Evolutionary conservation across 2,888 invertebrate species (phyloP).

Genomic region (Rotaria macrura): DNA sequence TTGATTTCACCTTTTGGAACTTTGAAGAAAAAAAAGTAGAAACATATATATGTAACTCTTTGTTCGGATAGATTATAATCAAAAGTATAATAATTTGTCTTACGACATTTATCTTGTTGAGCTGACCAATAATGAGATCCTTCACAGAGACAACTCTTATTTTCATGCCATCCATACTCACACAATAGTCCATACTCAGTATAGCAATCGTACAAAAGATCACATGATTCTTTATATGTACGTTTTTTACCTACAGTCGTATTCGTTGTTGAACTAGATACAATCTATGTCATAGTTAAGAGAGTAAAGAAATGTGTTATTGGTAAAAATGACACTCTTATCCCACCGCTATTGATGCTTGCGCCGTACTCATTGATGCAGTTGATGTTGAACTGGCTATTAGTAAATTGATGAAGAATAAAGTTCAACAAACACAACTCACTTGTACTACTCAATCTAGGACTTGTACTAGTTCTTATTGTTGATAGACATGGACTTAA

Average conservation of each 20-base stretch:
- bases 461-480: neutral
- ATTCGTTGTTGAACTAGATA: neutral
- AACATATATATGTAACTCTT: no score
- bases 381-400: neutral
- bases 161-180: neutral
- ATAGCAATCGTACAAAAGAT: neutral
- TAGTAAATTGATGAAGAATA: no score
- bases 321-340: no score
- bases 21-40: neutral
- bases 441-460: neutral
- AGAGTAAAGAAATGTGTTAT: neutral
- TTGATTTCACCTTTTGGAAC: neutral
- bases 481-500: neutral
- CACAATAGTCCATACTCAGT: neutral
- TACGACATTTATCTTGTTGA: neutral
- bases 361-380: neutral
- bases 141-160: neutral
- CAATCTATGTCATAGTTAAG: neutral
- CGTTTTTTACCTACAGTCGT: neutral
- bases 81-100: neutral
- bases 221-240: neutral
- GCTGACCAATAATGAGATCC: constrained; percentile 11
- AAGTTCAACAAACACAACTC: neutral
- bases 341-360: neutral
- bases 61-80: neutral